Base-by-base conservation (phyloP, 1,140 invertebrate genomes). In the Papilio glaucus region DNA sequence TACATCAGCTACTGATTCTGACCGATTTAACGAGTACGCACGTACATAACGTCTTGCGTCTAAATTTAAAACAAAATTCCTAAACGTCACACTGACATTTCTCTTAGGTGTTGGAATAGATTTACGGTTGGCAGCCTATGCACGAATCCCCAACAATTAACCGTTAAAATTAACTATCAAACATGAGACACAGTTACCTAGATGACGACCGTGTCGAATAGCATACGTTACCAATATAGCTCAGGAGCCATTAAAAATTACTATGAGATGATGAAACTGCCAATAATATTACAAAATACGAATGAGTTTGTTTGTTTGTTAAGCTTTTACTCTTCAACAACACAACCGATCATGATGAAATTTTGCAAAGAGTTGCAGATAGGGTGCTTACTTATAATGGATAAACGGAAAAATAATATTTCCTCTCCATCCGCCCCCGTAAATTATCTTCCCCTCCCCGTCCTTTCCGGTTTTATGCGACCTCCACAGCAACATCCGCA, bases 161-260 rank as follows among this genome's bases (percentile, higher is more conserved):
- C 42, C 15, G 76, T 74, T 79, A 80, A 80, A 83, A 73, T 80
- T 77, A 80, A 80, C 77, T 73, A 74, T 76, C 75, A 73, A 62
- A 75, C n/a, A 53, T 21, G 71, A 77, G 77, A 74, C 68, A 77
- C 75, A 71, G 70, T 78, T 80, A 82, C 72, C 75, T 60, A 79
- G 74, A 77, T 77, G 73, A 76, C 73, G 60, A 41, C 7, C 53
- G 57, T 61, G 57, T 61, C 41, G 72, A 57, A 60, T 74, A 45
- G 65, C 70, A 70, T 26, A 38, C 42, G 26, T 21, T 60, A 57
- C 72, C 33, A 62, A 75, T 77, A 79, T 77, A 77, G 68, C 71
- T 73, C 63, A 21, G 0, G 10, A 45, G 57, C 72, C 65, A 74
- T 62, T 72, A 62, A 49, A 75, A 60, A 67, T 71, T 71, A 57